These are phyloP conservation scores for Coboldia fuscipes DNA, from an alignment of 1,140 invertebrate species.

Conservation along the genomic window DNA sequence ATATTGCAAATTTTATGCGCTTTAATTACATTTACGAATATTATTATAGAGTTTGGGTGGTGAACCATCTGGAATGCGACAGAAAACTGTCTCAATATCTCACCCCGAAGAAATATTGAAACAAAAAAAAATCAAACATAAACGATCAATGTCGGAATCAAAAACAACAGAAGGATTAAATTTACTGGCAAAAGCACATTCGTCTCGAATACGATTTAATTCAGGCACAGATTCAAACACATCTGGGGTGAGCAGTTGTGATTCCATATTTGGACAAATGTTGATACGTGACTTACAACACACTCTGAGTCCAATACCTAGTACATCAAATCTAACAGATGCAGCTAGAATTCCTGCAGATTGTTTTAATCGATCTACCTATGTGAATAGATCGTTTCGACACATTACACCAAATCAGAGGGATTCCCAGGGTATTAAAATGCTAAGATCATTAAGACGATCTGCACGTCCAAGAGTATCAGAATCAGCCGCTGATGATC, in stretches of 20 bases:
- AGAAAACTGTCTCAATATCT: too few relatives aligned
- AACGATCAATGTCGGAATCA: conserved; percentile 36
- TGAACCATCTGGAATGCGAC: too few relatives aligned
- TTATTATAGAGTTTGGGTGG: too few relatives aligned
- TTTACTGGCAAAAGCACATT: conserved; percentile 5
- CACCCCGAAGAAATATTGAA: conserved; percentile 13
- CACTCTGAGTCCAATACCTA: conserved; percentile 59
- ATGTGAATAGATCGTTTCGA: conserved; percentile 9
- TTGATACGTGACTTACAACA: conserved; percentile 6
- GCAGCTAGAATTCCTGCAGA: conserved; percentile 12
- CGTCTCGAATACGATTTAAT: conserved; percentile 16
- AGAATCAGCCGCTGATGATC: conserved; percentile 14
- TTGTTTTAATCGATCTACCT: conserved; percentile 12
- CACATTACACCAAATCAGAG: conserved; percentile 29
- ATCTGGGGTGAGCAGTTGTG: conserved; percentile 55
- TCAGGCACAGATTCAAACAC: conserved; percentile 49
- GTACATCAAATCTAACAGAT: conserved; percentile 37
- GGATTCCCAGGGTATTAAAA: conserved; percentile 62
- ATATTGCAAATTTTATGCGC: background rate
- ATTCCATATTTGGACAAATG: conserved; percentile 32
- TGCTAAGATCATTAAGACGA: conserved; percentile 46
- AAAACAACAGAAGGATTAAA: conserved; percentile 28
- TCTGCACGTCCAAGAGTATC: conserved; percentile 28
- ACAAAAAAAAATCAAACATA: conserved; percentile 21
- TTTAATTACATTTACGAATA: background rate